phyloP scores from a whole-genome alignment of 1,140 invertebrate genomes.

The Cephus cinctus region DNA sequence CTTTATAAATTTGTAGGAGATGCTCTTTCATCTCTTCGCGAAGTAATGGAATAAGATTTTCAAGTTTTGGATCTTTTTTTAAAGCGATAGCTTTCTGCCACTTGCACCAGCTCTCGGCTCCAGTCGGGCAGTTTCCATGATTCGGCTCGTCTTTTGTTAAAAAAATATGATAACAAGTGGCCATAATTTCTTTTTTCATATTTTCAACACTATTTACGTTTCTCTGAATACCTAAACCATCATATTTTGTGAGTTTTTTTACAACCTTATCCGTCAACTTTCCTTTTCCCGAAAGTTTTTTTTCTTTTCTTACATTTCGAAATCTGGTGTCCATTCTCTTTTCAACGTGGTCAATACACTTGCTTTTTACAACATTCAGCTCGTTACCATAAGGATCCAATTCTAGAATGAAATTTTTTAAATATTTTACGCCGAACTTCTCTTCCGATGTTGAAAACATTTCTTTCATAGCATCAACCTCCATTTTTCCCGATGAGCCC shows the following conservation, averaged over 20 bases:
- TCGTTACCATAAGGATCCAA: background rate
- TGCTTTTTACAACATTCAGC: slow-evolving; percentile 5
- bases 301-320: slow-evolving; percentile 3
- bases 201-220: slow-evolving; percentile 16
- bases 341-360: slow-evolving; percentile 10
- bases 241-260: slow-evolving; percentile 13
- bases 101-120: no score
- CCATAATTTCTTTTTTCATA: slow-evolving; percentile 21
- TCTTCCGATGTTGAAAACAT: slow-evolving; percentile 10
- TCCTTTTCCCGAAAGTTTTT: slow-evolving; percentile 8
- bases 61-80: no score
- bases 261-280: slow-evolving; percentile 11
- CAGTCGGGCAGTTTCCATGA: no score
- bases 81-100: no score
- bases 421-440: slow-evolving; percentile 4
- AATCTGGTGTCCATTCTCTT: slow-evolving; percentile 14
- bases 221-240: slow-evolving; percentile 16
- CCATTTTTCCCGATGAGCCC: slow-evolving; percentile 1
- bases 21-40: no score
- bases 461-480: slow-evolving; percentile 2
- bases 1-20: background rate
- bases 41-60: no score
- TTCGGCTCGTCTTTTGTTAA: background rate
- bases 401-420: background rate
- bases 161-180: slow-evolving; percentile 8